Conservation (phyloP, 2,888 invertebrate genomes). For the Volucella inanis region DNA sequence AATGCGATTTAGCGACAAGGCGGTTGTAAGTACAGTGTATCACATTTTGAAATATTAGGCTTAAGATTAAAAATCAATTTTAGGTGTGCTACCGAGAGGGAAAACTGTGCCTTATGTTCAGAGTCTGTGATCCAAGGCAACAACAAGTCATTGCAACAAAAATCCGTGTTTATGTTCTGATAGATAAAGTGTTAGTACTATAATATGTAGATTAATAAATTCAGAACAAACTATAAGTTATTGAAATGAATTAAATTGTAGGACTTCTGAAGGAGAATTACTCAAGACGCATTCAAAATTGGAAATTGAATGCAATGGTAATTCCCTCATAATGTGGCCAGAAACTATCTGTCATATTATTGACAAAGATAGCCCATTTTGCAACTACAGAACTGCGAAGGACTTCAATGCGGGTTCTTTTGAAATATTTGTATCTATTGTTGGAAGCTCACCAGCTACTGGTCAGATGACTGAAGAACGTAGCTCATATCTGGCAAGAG, state of each 20-base stretch:
- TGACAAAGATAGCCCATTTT: constrained; percentile 90
- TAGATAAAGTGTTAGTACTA: constrained; percentile 79
- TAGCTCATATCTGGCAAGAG: constrained; percentile 91
- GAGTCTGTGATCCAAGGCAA: constrained; percentile 90
- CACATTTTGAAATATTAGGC: background rate
- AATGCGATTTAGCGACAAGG: constrained; percentile 91
- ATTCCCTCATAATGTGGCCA: constrained; percentile 92
- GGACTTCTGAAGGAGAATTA: constrained; percentile 87
- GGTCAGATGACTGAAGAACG: constrained; percentile 88
- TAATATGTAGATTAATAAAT: background rate
- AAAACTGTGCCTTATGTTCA: constrained; percentile 89
- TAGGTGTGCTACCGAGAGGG: constrained; percentile 92
- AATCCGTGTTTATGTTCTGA: constrained; percentile 85
- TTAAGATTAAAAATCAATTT: background rate
- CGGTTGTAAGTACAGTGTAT: constrained; percentile 84
- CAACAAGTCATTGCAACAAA: constrained; percentile 92
- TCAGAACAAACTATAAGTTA: background rate
- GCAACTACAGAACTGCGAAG: constrained; percentile 88
- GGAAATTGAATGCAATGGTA: constrained; percentile 86
- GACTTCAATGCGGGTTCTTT: constrained; percentile 90
- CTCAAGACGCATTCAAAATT: constrained; percentile 89
- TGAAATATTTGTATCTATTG: constrained; percentile 91
- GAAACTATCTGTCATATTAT: constrained; percentile 93
- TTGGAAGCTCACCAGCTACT: constrained; percentile 91
- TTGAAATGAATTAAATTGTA: constrained; percentile 57